Conservation (phyloP, 2,888 invertebrate genomes). For the Nipponacmea schrenckii region DNA sequence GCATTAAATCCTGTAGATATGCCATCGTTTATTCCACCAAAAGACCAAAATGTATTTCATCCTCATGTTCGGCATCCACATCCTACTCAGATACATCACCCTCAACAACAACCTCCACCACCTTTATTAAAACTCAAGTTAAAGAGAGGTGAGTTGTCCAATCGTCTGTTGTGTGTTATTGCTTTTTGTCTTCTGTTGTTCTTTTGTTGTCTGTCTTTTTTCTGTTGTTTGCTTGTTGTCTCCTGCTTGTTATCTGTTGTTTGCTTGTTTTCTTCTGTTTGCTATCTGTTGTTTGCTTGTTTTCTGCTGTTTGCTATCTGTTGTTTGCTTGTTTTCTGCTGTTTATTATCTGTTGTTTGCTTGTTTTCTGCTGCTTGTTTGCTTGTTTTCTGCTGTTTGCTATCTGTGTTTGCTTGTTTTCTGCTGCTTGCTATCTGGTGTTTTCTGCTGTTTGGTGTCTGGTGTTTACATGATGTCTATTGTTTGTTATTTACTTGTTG, state of each 20-base stretch:
- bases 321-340: background rate
- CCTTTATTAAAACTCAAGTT: constrained; percentile 49
- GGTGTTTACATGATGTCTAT: too few relatives aligned
- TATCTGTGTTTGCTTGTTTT: too few relatives aligned
- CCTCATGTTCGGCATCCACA: constrained; percentile 15
- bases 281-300: background rate
- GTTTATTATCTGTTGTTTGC: background rate
- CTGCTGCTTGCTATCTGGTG: too few relatives aligned
- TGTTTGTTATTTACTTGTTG: too few relatives aligned
- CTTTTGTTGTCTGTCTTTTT: constrained; percentile 38
- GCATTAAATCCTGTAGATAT: constrained; percentile 25
- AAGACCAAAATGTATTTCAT: too few relatives aligned
- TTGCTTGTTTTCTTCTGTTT: background rate
- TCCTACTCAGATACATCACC: constrained; percentile 40
- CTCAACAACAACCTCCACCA: constrained; percentile 47
- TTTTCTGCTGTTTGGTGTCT: too few relatives aligned
- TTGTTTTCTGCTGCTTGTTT: background rate
- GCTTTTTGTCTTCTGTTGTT: background rate
- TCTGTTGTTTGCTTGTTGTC: constrained; percentile 99
- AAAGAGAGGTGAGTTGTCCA: constrained; percentile 48
- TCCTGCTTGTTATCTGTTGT: constrained; percentile 72
- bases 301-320: too few relatives aligned
- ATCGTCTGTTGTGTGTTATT: background rate
- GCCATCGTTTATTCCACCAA: constrained; percentile 11
- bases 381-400: too few relatives aligned